Base-by-base conservation (phyloP, 1,140 invertebrate genomes). In the Brachionus calyciflorus region DNA sequence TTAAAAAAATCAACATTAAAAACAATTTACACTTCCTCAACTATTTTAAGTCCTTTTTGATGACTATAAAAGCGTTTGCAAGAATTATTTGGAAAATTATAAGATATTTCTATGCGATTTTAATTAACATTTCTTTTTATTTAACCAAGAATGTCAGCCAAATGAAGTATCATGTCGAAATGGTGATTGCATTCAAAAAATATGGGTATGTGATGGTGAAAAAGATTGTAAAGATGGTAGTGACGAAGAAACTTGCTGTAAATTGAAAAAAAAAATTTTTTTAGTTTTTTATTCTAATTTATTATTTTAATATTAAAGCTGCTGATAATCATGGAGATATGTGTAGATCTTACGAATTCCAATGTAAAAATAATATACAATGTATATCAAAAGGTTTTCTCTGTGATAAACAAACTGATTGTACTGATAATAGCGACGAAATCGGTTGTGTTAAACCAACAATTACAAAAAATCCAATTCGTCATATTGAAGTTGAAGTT, bases 331-430 rank as follows among this genome's bases (percentile, higher is more conserved):
- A 83, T 81, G 90, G 89, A 6, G 89, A 90, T 0, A 85, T 87
- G 0, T 98, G 95, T 81, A 85, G 87, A 17, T 87, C 89, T 51
- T 89, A 90, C 78, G 93, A 98, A 83, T 98, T 91, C 83, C 87
- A 90, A 77, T 98, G 96, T 82, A 70, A 79, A 19, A 85, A 89
- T 77, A 12, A 26, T 17, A 53, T 28, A 5, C 94, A 98, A 83
- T 98, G 96, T 81, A 91, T 98, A 78, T 94, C 94, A 0, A 91
- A 91, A 82, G 90, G 89, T 78, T 98, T 92, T 86, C 93, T 97
- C 79, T 98, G 96, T 84, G 96, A 99, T 83, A 87, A 88, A 41
- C 89, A 92, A 79, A 87, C 87, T 68, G 96, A 98, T 83, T 98
- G 94, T 85, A 82, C 81, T 78, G 94, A 97, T 83, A 88, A 89